Evolutionary conservation across 1,140 invertebrate genomes (phyloP), one percentile per base, ranked within the genome.

Genomic region (Apis dorsata): DNA sequence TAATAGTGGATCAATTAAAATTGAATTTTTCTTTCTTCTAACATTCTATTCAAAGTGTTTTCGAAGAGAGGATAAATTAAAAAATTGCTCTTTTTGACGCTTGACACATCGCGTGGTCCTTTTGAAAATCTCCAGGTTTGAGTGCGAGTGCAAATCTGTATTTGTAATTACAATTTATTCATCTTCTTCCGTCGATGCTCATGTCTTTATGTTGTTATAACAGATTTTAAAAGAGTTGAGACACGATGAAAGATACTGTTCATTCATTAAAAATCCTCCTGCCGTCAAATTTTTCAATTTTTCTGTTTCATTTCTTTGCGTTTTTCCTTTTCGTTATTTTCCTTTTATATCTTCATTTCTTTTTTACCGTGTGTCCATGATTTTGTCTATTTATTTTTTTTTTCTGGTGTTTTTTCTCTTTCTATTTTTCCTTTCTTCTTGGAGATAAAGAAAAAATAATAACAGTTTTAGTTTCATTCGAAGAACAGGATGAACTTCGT

Each of bases 121-220:
- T 83, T 83, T 83, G 59, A 79, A 83, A 83, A 78, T 78, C 81
- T 81, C 68, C 51, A 13, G 75, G 21, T 77, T 78, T 51, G 24
- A 24, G 5, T 53, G 63, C 60, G 34, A 21, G n/a, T n/a, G 34
- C n/a, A 21, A 13, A n/a, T 21, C 72, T 53, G 79, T 72, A 76
- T 76, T 81, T 34, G 62, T 71, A 76, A 63, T 28, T 68, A 81
- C 53, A 34, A 63, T 75, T 59, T 76, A 76, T 76, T 76, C 34
- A 65, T 24, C 44, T 28, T 70, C 57, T 55, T 49, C 57, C 60
- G 28, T 11, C n/a, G 8, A 53, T 57, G 71, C 44, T 28, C 55
- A 59, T 75, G 21, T 60, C 68, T 83, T 83, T 83, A 76, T 83
- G 60, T 66, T 57, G 76, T 12, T 71, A 71, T 83, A 78, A 24